Conservation (phyloP, 2,113 vertebrate species). For the Phyllostomus hastatus region DNA sequence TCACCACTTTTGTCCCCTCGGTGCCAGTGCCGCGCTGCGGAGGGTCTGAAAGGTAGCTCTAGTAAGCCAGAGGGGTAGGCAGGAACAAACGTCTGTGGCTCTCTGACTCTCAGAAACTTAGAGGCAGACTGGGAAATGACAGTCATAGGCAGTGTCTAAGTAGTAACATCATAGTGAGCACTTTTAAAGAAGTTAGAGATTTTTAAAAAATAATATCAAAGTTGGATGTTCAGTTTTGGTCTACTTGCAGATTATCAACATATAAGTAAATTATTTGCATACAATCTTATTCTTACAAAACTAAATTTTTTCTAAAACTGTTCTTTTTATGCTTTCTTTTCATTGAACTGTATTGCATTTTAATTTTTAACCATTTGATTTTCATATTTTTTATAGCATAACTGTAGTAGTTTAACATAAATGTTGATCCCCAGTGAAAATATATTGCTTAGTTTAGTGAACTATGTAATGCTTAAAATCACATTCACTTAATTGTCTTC, state of each 20-base stretch:
- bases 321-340: conserved; percentile 4
- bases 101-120: not conserved
- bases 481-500: not conserved
- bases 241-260: not conserved
- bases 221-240: not conserved
- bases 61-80: not conserved
- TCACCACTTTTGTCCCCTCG: not conserved
- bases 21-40: not conserved
- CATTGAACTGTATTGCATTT: not conserved
- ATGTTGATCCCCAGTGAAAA: not conserved
- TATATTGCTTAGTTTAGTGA: not conserved
- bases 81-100: not conserved
- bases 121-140: not conserved
- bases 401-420: not conserved
- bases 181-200: not conserved
- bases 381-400: not conserved
- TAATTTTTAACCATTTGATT: conserved; percentile 14
- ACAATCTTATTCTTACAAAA: not conserved
- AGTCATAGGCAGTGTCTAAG: not conserved
- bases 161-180: not conserved
- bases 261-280: not conserved
- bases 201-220: not conserved
- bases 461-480: not conserved
- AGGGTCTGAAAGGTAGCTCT: not conserved
- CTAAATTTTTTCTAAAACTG: not conserved